Evolutionary conservation across 2,113 vertebrate species (phyloP).

Genomic region (Melanostigma gelatinosum): DNA sequence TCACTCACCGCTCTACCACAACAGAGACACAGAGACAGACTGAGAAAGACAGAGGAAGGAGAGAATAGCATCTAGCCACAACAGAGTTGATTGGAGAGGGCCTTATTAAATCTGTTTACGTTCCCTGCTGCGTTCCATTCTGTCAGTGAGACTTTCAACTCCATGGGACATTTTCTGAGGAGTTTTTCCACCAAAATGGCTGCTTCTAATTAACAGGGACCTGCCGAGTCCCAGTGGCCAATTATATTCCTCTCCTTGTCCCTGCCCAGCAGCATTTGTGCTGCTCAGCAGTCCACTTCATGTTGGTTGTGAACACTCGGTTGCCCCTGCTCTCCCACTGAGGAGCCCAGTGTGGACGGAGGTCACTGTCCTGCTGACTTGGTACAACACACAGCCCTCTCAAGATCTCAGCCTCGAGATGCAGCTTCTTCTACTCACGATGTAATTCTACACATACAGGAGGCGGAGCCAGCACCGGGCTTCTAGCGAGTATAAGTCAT

Average conservation of each 20-base stretch:
- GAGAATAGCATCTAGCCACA: conserved; percentile 70
- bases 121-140: conserved; percentile 79
- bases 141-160: conserved; percentile 79
- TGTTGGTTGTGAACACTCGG: conserved; percentile 61
- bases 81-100: conserved; percentile 75
- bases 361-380: conserved; percentile 57
- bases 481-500: background rate
- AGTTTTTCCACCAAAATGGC: conserved; percentile 78
- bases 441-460: conserved; percentile 9
- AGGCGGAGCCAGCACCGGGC: conserved; percentile 8
- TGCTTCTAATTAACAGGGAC: conserved; percentile 79
- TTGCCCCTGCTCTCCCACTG: conserved; percentile 63
- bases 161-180: conserved; percentile 75
- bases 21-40: conserved; percentile 67
- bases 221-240: conserved; percentile 77
- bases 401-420: conserved; percentile 29
- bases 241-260: conserved; percentile 74
- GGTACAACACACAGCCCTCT: conserved; percentile 40
- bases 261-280: conserved; percentile 71
- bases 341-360: conserved; percentile 59
- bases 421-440: conserved; percentile 16
- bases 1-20: conserved; percentile 71
- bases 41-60: conserved; percentile 55
- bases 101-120: conserved; percentile 83
- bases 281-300: conserved; percentile 73